These are phyloP conservation scores for Varanus salvator DNA, from an alignment of 2,113 vertebrate species.

Conservation along the genomic window DNA sequence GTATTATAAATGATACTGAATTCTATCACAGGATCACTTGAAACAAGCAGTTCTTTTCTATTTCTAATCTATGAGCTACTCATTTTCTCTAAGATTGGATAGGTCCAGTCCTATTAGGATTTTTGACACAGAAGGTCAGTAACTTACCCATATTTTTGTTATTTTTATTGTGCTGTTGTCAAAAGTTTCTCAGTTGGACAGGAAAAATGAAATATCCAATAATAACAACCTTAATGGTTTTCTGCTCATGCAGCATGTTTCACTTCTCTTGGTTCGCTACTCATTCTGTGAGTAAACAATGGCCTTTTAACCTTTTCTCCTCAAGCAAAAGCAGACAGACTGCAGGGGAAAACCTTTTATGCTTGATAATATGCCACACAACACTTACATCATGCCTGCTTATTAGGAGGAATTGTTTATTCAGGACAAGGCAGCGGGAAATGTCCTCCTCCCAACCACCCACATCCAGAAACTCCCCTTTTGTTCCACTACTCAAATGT, in stretches of 20 bases:
- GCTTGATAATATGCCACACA: neutral
- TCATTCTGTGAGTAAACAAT: constrained; percentile 36
- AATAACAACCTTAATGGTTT: constrained; percentile 59
- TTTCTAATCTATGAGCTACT: constrained; percentile 79
- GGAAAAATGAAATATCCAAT: constrained; percentile 72
- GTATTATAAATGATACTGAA: constrained; percentile 71
- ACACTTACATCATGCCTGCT: neutral
- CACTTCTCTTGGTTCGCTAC: constrained; percentile 32
- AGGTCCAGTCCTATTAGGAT: constrained; percentile 74
- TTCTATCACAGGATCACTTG: constrained; percentile 77
- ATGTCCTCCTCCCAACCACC: neutral
- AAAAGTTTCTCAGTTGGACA: constrained; percentile 69
- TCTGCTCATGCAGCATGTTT: constrained; percentile 46
- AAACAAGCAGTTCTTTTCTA: constrained; percentile 68
- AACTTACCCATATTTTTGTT: constrained; percentile 78
- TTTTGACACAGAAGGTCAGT: constrained; percentile 78
- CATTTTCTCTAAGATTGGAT: constrained; percentile 78
- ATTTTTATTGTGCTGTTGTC: constrained; percentile 69
- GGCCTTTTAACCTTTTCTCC: constrained; percentile 16
- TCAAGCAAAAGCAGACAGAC: neutral
- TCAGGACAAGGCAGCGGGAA: neutral
- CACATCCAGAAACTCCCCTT: neutral
- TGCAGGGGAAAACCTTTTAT: neutral
- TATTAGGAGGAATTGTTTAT: constrained; percentile 22
- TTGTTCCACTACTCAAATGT: neutral